Evolutionary conservation across 1,140 invertebrate species (phyloP).

Genomic region (Zeugodacus cucurbitae): DNA sequence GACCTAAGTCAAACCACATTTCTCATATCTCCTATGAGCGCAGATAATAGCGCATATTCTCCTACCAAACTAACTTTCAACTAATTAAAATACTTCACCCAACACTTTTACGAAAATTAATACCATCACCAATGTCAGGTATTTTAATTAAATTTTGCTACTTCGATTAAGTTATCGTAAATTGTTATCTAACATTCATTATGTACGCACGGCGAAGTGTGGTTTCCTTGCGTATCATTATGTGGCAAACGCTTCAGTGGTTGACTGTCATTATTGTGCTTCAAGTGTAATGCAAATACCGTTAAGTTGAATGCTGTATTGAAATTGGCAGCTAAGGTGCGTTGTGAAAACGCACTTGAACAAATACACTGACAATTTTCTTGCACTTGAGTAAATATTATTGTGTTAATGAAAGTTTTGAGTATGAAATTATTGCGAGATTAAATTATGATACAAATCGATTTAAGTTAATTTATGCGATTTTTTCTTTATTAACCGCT

Average conservation of each 20-base stretch:
- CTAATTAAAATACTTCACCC: slow-evolving; percentile 32
- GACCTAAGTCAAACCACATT: not conserved
- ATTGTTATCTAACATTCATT: not conserved
- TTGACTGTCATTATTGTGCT: not conserved
- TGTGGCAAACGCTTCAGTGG: not conserved
- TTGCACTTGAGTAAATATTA: not conserved
- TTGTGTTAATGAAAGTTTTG: not conserved
- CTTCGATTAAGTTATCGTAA: not conserved
- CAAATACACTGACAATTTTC: not conserved
- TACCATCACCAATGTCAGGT: not conserved
- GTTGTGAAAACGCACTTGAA: too few species aligned
- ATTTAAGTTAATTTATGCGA: too few species aligned
- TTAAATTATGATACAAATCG: too few species aligned
- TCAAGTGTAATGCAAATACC: not conserved
- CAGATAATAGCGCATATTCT: not conserved
- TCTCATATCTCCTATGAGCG: not conserved
- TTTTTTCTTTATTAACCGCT: too few species aligned
- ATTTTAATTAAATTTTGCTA: slow-evolving; percentile 33
- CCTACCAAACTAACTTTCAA: not conserved
- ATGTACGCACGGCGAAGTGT: not conserved
- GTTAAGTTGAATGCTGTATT: not conserved
- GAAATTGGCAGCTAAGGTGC: not conserved
- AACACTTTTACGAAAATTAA: not conserved
- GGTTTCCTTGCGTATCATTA: not conserved
- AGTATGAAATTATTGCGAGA: too few species aligned